These are phyloP conservation scores for Anser brachyrhynchus DNA, from an alignment of 2,113 vertebrate genomes.

Conservation along the genomic window DNA sequence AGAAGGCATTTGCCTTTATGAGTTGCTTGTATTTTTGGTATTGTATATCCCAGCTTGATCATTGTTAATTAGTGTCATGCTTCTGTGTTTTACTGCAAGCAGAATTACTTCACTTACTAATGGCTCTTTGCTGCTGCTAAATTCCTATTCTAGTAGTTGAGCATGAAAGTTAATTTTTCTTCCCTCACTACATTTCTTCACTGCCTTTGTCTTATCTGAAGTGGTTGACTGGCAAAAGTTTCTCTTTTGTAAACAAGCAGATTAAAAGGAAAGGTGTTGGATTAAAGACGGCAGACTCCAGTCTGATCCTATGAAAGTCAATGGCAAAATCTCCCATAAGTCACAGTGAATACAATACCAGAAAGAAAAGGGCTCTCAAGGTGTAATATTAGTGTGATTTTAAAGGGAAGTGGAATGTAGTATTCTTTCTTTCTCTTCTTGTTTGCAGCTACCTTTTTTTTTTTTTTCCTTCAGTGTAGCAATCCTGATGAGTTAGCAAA, in stretches of 20 bases:
- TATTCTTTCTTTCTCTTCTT: not conserved
- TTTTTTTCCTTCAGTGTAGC: not conserved
- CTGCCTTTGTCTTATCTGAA: conserved; percentile 7
- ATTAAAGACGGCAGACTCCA: conserved; percentile 28
- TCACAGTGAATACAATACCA: conserved; percentile 2
- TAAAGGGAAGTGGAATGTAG: not conserved
- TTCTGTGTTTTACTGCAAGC: not conserved
- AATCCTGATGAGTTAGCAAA: not conserved
- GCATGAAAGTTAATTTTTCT: conserved; percentile 24
- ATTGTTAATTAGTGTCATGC: not conserved
- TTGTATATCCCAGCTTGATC: not conserved
- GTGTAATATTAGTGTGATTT: not conserved
- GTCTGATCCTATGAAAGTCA: conserved; percentile 28
- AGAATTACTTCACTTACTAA: not conserved
- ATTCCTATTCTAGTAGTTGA: not conserved
- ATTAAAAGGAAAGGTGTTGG: conserved; percentile 48
- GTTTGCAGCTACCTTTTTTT: not conserved
- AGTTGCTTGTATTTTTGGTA: not conserved
- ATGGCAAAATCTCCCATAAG: conserved; percentile 18
- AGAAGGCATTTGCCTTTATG: not conserved
- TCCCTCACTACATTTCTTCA: not conserved
- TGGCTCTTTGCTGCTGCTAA: not conserved
- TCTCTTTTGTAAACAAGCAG: conserved; percentile 11
- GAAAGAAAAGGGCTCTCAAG: not conserved
- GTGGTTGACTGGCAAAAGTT: conserved; percentile 37